Base-by-base conservation (phyloP, 53 echinoderm and acorn worm species). In the Henricia sp. region DNA sequence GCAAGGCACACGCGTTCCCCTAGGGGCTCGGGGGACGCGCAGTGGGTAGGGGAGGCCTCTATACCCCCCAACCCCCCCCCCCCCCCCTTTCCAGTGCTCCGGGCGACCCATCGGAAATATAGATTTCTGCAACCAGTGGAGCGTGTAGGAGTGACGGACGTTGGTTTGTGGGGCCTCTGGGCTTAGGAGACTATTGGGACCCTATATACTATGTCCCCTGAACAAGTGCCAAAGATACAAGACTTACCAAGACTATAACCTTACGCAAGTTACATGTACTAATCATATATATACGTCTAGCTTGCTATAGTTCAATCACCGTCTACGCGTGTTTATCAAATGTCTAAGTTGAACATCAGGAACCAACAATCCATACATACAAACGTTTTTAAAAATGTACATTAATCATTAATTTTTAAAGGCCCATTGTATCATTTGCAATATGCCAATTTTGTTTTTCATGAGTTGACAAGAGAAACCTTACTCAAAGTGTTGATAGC, bases 61-160 rank as follows among this genome's bases (percentile, higher is more conserved):
- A n/a, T n/a, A n/a, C n/a, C n/a, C n/a, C n/a, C n/a, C n/a, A n/a
- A n/a, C n/a, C n/a, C n/a, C n/a, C n/a, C n/a, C n/a, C n/a, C n/a
- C n/a, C 80, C 80, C 80, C 55, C 73, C 77, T 24, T 57, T 73
- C 36, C 20, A 55, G 26, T 32, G 80, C 80, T 80, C 1, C 40
- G 80, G 80, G 80, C 80, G 38, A 80, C 85, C 55, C 86, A 76
- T 86, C 76, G 86, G 86, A 86, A 86, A 86, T 86, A 86, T 86
- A 86, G 86, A 86, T 86, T 86, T 86, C 86, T 86, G 67, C 86
- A 85, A 58, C 76, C 74, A 86, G 72, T 86, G 86, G 54, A 86
- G 75, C 86, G 54, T 86, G 48, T 68, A 26, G 37, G 68, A 80
- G 80, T 80, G 80, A 80, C 50, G 80, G 64, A 48, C 63, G 58